Evolutionary conservation across 2,797 vertebrate genomes (phyloP), one percentile per base, ranked within the genome.

Genomic region (Alcedo quadribrachys): DNA sequence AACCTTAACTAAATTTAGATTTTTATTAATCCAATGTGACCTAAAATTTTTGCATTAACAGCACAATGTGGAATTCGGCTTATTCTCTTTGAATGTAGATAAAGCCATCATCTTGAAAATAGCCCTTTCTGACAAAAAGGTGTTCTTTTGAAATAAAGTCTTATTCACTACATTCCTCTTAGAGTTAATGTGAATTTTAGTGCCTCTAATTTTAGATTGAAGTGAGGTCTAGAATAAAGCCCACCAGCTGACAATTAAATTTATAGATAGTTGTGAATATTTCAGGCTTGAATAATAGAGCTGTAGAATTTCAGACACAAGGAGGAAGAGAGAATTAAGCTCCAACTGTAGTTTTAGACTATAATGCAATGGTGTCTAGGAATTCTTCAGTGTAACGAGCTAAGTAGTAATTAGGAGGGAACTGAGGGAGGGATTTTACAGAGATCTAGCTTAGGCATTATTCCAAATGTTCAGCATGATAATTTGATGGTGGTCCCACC

Each of bases 31-130:
- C 96, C 97, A 95, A 88, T 97, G 96, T 98, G 98, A 98, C 98
- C 98, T 98, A 98, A 98, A 97, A 98, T 97, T 98, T 98, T 98
- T 98, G 98, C 98, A 98, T 98, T 98, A 98, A 98, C 98, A 98
- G 98, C 98, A 98, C 98, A 98, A 97, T 97, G 97, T 98, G 98
- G 98, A 98, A 98, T 98, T 98, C 98, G 98, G 97, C 97, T 98
- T 97, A 96, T 96, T 98, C 97, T 97, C 97, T 97, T 96, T 95
- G 97, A 98, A 98, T 98, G 97, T 97, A 98, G 98, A 99, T 99
- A 99, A 99, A 99, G 99, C 98, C 98, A 98, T 99, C 98, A 98
- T 98, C 98, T 98, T 98, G 98, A 98, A 98, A 99, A 99, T 98
- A 97, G 98, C 98, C 98, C 97, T 97, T 98, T 98, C 98, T 98